Percentiles rank a stretch among this genome's conserved stretches.
phyloP scores from a whole-genome alignment of 2,888 invertebrate genomes.

The Lucinisca nassula region DNA sequence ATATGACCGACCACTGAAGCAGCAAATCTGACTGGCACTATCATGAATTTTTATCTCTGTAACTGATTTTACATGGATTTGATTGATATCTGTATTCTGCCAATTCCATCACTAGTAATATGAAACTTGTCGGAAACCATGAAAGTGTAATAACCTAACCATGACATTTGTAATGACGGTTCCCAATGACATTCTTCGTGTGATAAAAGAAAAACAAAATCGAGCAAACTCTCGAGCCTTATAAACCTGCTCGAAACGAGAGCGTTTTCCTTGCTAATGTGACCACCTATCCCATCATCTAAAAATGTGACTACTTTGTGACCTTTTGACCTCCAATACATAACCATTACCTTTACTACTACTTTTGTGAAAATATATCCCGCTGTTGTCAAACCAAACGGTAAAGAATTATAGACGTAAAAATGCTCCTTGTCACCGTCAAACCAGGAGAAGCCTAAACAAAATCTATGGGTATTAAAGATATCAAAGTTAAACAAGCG shows the following conservation, averaged over 20 bases:
- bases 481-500: constrained; percentile 37
- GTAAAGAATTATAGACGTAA: constrained; percentile 36
- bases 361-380: no score
- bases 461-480: constrained; percentile 32
- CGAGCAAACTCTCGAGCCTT: background rate
- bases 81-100: no score
- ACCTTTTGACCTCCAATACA: constrained; percentile 24
- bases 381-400: constrained; percentile 28
- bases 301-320: constrained; percentile 35
- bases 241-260: background rate
- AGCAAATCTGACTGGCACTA: no score
- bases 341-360: background rate
- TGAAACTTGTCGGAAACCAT: no score
- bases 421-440: background rate
- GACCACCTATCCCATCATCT: constrained; percentile 47
- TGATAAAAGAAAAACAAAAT: constrained; percentile 38
- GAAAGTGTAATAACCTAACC: constrained; percentile 26
- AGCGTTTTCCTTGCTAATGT: background rate
- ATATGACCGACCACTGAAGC: no score
- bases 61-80: no score
- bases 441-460: constrained; percentile 50
- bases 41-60: no score
- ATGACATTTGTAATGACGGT: background rate
- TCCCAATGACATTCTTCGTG: constrained; percentile 38
- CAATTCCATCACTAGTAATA: no score